Evolutionary conservation across 2,797 vertebrate species (phyloP).

Genomic region (Rhyacichthys aspro): DNA sequence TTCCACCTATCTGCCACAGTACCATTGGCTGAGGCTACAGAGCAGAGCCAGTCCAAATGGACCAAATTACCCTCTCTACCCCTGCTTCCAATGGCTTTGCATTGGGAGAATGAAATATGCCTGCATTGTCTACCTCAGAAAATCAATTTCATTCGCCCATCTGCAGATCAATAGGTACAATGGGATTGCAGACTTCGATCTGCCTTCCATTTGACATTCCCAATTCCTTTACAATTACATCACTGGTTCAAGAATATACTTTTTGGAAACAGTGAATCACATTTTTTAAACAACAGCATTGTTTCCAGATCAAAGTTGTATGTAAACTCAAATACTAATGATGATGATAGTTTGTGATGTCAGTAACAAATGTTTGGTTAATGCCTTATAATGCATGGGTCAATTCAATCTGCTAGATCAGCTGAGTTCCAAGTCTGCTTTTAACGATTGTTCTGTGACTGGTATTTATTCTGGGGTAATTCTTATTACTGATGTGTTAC

Average conservation of each 20-base stretch:
- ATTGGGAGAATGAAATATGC: conserved; percentile 80
- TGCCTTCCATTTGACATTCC: conserved; percentile 63
- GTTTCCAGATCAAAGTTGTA: conserved; percentile 70
- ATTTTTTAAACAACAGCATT: conserved; percentile 44
- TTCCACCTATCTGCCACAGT: conserved; percentile 48
- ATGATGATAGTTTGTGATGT: conserved; percentile 77
- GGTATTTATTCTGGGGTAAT: conserved; percentile 81
- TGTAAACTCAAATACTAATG: conserved; percentile 73
- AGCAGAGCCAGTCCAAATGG: conserved; percentile 68
- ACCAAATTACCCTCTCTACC: conserved; percentile 66
- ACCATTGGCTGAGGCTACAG: conserved; percentile 60
- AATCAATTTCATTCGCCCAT: conserved; percentile 81
- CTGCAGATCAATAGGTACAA: conserved; percentile 84
- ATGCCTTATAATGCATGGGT: conserved; percentile 84
- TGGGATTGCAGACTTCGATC: conserved; percentile 77
- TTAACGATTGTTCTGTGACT: conserved; percentile 80
- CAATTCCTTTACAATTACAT: conserved; percentile 66
- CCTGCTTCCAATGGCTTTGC: conserved; percentile 70
- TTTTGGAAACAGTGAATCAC: conserved; percentile 46
- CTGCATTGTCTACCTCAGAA: conserved; percentile 88
- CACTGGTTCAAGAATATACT: conserved; percentile 54
- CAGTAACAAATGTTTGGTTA: conserved; percentile 79
- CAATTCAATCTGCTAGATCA: conserved; percentile 68
- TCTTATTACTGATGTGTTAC: conserved; percentile 70
- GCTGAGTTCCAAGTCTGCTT: conserved; percentile 71